Conservation (phyloP, 2,888 invertebrate genomes). For the Parasteatoda lunata region DNA sequence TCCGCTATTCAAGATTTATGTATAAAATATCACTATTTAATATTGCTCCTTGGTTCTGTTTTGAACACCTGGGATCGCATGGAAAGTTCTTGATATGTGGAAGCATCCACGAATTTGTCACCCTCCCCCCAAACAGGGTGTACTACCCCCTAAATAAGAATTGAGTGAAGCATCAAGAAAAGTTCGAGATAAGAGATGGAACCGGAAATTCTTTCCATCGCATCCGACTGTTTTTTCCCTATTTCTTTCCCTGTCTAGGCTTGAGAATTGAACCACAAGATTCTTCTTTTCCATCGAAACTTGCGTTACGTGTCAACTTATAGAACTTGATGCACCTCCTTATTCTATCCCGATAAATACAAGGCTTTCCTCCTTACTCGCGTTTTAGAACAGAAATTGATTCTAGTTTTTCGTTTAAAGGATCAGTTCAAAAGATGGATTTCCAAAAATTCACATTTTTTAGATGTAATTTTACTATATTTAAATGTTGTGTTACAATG, state of each 20-base stretch:
- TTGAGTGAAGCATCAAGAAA: conserved; percentile 12
- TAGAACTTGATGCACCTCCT: conserved; percentile 34
- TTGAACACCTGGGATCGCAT: conserved; percentile 39
- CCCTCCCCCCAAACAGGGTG: conserved; percentile 26
- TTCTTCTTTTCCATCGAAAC: conserved; percentile 20
- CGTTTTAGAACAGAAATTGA: background rate
- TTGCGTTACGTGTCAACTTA: conserved; percentile 42
- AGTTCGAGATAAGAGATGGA: conserved; percentile 29
- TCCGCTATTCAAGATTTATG: too few relatives aligned
- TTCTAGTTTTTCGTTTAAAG: too few relatives aligned
- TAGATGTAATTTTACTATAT: too few relatives aligned
- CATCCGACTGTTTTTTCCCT: conserved; percentile 28
- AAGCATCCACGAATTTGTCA: conserved; percentile 55
- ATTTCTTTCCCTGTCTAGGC: conserved; percentile 42
- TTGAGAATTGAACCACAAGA: conserved; percentile 59
- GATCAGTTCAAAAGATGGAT: too few relatives aligned
- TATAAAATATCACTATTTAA: conserved; percentile 8
- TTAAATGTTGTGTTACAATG: too few relatives aligned
- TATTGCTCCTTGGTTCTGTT: conserved; percentile 60
- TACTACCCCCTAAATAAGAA: conserved; percentile 2
- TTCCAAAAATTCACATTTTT: too few relatives aligned
- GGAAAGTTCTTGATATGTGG: conserved; percentile 48
- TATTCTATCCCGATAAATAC: conserved; percentile 20
- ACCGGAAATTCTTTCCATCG: conserved; percentile 59
- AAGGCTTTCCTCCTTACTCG: background rate